Evolutionary conservation across 1,140 invertebrate genomes (phyloP), one percentile per base, ranked within the genome.

Genomic region (Cataglyphis hispanica): DNA sequence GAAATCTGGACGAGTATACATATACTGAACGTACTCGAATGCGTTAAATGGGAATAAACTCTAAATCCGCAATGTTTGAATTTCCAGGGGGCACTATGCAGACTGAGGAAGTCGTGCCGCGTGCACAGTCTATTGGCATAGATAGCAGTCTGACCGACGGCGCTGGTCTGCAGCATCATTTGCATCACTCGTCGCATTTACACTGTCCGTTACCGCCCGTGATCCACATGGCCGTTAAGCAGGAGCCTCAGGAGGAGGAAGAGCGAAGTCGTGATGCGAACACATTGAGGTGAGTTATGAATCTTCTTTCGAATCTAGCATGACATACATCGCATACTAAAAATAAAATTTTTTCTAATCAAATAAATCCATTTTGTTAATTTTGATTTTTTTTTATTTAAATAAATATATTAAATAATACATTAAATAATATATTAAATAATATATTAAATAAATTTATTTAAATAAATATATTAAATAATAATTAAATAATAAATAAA

Each of bases 31-130:
- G 25, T 56, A 13, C 2, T 27, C 1, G 31, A 3, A 31, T 31
- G 10, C 13, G 37, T 11, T 2, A 46, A n/a, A 11, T 27, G 22
- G 46, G 19, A 46, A 46, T 53, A 27, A 53, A 37, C 22, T 67
- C 37, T 16, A 27, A 69, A 0, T 25, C 5, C 3, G 31, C 40
- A 56, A 56, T 25, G n/a, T 50, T 84, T 56, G 0, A 43, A 78
- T 63, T 78, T 86, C 8, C 84, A 95, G 94, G 94, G 93, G 94
- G 94, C 93, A 95, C 94, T 95, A 95, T 95, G 95, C 95, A 95
- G 92, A 95, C 94, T 88, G 94, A 95, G 93, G 94, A 95, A 93
- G 92, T 95, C 91, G 94, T 93, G 92, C 92, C 94, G 91, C 91
- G 94, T 76, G 91, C 94, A 88, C 93, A 93, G 86, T 93, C 94